Evolutionary conservation across 2,797 vertebrate species (phyloP).

Genomic region (Sebastes nivosus): DNA sequence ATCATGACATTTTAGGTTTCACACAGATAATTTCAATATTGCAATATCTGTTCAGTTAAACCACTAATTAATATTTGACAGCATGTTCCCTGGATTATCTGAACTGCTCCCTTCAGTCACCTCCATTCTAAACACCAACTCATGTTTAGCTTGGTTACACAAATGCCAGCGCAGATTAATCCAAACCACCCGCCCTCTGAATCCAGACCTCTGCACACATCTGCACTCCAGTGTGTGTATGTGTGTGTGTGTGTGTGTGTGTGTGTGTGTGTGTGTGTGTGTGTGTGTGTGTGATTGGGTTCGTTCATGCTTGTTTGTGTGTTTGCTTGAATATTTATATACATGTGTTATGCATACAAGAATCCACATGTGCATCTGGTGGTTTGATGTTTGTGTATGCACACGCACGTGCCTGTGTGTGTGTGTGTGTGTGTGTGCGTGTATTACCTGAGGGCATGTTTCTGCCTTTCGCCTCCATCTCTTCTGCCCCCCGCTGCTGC

Average conservation of each 20-base stretch:
- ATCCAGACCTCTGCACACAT: conserved; percentile 31
- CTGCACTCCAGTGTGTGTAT: not conserved
- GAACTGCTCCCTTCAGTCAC: not conserved
- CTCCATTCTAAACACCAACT: not conserved
- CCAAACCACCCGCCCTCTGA: conserved; percentile 10
- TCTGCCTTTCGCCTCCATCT: conserved; percentile 84
- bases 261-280: not conserved
- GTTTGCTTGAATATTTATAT: not conserved
- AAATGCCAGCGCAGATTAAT: conserved; percentile 20
- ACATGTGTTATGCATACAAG: not conserved
- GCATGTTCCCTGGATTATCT: not conserved
- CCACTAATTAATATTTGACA: not conserved
- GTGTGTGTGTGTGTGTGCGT: conserved; percentile 20
- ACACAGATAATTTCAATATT: not conserved
- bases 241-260: not conserved
- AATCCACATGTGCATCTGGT: not conserved
- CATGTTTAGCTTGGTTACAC: conserved; percentile 30
- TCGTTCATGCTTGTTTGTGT: conserved; percentile 11
- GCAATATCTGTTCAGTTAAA: not conserved
- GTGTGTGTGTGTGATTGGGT: not conserved
- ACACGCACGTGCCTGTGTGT: not conserved
- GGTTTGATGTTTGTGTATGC: not conserved
- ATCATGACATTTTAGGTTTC: not conserved
- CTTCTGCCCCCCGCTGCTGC: conserved; percentile 58
- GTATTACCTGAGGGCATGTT: conserved; percentile 83